Evolutionary conservation across 1,140 invertebrate genomes (phyloP), one percentile per base, ranked within the genome.

Genomic region (Micrasema minimum): DNA sequence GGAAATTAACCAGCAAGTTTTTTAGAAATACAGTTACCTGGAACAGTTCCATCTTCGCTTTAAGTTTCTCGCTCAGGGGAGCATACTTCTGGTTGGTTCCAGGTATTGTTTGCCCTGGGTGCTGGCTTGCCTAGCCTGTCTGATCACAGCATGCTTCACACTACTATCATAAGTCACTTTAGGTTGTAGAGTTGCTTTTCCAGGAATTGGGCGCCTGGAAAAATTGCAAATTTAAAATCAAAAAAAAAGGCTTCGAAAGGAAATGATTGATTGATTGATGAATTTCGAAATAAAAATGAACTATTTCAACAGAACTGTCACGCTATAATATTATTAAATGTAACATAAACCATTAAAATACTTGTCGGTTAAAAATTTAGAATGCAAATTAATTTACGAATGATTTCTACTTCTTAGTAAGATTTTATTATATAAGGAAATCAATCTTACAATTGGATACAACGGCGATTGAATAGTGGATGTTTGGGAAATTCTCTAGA

Each of bases 11-110:
- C n/a, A n/a, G n/a, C n/a, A n/a, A n/a, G n/a, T n/a, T n/a, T n/a
- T n/a, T n/a, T n/a, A n/a, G 4, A 48, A 51, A 31, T 50, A 35
- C 10, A 4, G 22, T 62, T 50, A 75, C 74, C 65, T 75, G 74
- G 61, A 75, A 73, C n/a, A 72, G 31, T 53, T 71, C 65, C 51
- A 59, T 55, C 1, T 55, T 67, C 22, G 10, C 16, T 2, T 37
- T 45, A 11, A 72, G 9, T 2, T 66, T 53, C 26, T 69, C 62
- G 23, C 31, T 9, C 4, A 72, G 18, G 0, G 62, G 53, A 0
- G 31, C 14, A 48, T 66, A 71, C 43, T 35, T 22, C 5, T 23
- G 12, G 35, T 64, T 51, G 16, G 73, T 59, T 14, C 65, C 68
- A 14, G 62, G 48, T 12, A 72, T 64, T 11, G 14, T 37, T 41